Evolutionary conservation across 2,888 invertebrate genomes (phyloP), one percentile per base, ranked within the genome.

Genomic region (Ectemnius cavifrons): DNA sequence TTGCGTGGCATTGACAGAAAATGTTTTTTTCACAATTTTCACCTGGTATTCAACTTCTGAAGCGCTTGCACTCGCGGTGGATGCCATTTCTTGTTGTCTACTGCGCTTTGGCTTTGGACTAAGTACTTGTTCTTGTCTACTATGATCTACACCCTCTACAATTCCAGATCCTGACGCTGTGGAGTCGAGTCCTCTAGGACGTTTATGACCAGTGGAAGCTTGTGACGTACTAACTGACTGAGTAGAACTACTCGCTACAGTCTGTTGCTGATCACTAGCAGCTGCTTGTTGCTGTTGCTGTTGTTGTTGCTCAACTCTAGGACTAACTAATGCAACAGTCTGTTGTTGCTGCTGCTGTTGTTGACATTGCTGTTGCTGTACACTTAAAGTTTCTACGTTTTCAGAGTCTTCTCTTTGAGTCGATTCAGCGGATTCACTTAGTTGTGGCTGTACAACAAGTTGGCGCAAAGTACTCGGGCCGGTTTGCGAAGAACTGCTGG

Each of bases 141-240:
- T 80, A 16, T 87, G 87, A 49, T 91, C 91, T 2, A 87, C 75
- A 20, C 86, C 80, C 70, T 90, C 90, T 6, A 82, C 84, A 1
- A 88, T 84, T 18, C 85, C 87, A 0, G 89, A 88, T 3, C 85
- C 88, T 0, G 89, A 87, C 0, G 87, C 86, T 0, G 89, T 84
- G 0, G 90, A 87, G 61, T 90, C 90, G 3, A 89, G 71, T 5
- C 80, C 93, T 45, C 94, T 91, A 13, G 93, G 93, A 16, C 94
- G 91, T 86, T 95, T 95, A 63, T 93, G 92, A 1, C 92, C 92
- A 0, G 86, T 87, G 0, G 90, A 88, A 0, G 93, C 93, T 85
- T 94, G 94, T 0, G 94, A 94, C 0, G 95, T 95, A 49, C 94
- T 95, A 0, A 94, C 94, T 4, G 94, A 94, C 84, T 93, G 94